Evolutionary conservation across 2,888 invertebrate species (phyloP).

Genomic region (Carterocephalus palaemon): DNA sequence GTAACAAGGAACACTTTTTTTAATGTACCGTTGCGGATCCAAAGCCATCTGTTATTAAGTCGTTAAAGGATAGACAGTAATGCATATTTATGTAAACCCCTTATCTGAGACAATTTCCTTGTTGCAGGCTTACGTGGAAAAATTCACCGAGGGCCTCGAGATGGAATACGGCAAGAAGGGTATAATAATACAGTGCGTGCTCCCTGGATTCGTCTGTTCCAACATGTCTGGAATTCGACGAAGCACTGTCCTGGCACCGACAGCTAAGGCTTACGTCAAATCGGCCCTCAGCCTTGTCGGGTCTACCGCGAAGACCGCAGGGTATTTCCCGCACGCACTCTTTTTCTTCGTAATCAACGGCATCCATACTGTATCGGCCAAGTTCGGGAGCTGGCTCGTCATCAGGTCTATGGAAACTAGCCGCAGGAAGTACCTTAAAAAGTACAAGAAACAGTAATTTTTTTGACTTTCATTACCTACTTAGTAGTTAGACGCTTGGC

Average conservation of each 20-base stretch:
- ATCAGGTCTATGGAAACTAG: conserved; percentile 82
- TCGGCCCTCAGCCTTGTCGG: conserved; percentile 86
- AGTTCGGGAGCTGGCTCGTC: conserved; percentile 80
- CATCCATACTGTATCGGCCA: conserved; percentile 72
- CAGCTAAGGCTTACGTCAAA: conserved; percentile 84
- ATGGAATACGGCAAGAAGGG: conserved; percentile 86
- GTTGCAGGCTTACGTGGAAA: conserved; percentile 86
- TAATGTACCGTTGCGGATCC: too few species aligned
- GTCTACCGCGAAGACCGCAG: conserved; percentile 83
- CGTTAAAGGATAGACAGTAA: too few species aligned
- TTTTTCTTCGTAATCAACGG: conserved; percentile 73
- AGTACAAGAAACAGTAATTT: conserved; percentile 67
- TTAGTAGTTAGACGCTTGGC: not conserved
- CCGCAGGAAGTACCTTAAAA: conserved; percentile 78
- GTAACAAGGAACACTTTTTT: too few species aligned
- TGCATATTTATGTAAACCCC: not conserved
- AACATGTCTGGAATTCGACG: conserved; percentile 92
- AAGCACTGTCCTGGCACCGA: conserved; percentile 86
- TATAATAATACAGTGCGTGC: conserved; percentile 87
- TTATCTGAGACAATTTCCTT: conserved; percentile 4
- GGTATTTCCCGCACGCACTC: conserved; percentile 85
- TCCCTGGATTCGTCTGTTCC: conserved; percentile 94
- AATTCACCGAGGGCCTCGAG: conserved; percentile 86
- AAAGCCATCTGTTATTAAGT: too few species aligned
- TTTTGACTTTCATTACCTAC: conserved; percentile 1